A percentile compares a stretch with the other conserved stretches of the same genome.
Conservation (phyloP, 1,140 invertebrate species). For the Camponotus vicinus region DNA sequence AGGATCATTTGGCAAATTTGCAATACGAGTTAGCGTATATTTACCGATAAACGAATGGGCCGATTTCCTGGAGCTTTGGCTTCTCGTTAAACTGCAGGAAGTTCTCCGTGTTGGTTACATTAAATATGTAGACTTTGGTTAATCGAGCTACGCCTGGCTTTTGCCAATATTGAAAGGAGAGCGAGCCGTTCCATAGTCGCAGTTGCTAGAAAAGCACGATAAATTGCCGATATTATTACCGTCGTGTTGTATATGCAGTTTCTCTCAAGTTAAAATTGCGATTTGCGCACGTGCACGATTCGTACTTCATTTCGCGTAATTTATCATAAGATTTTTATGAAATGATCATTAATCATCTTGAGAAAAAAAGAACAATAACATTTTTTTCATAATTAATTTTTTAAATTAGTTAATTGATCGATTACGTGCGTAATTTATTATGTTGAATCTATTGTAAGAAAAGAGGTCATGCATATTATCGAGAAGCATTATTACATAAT, state of each 20-base stretch:
- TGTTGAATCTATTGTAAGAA: neutral
- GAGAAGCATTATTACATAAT: neutral
- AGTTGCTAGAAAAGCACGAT: slow-evolving; percentile 91
- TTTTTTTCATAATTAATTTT: neutral
- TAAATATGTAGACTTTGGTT: slow-evolving; percentile 96
- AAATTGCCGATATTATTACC: slow-evolving; percentile 38
- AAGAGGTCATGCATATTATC: neutral
- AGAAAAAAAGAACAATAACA: neutral
- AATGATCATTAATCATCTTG: neutral
- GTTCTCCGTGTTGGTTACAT: slow-evolving; percentile 94
- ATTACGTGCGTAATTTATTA: neutral
- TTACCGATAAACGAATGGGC: slow-evolving; percentile 95
- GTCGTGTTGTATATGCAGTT: neutral
- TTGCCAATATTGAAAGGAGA: slow-evolving; percentile 97
- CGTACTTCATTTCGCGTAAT: slow-evolving; percentile 1
- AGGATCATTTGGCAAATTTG: neutral
- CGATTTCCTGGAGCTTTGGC: slow-evolving; percentile 93
- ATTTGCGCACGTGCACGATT: neutral
- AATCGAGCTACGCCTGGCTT: slow-evolving; percentile 95
- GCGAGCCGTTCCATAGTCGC: slow-evolving; percentile 92
- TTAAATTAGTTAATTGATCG: neutral
- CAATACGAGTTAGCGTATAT: slow-evolving; percentile 69
- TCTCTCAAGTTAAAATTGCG: slow-evolving; percentile 22
- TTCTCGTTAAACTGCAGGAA: slow-evolving; percentile 93
- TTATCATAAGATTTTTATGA: slow-evolving; percentile 14